Percentiles rank a stretch among this genome's conserved stretches.
Evolutionary conservation across 2,888 invertebrate species (phyloP).

Genomic region (Acholoe squamosa): DNA sequence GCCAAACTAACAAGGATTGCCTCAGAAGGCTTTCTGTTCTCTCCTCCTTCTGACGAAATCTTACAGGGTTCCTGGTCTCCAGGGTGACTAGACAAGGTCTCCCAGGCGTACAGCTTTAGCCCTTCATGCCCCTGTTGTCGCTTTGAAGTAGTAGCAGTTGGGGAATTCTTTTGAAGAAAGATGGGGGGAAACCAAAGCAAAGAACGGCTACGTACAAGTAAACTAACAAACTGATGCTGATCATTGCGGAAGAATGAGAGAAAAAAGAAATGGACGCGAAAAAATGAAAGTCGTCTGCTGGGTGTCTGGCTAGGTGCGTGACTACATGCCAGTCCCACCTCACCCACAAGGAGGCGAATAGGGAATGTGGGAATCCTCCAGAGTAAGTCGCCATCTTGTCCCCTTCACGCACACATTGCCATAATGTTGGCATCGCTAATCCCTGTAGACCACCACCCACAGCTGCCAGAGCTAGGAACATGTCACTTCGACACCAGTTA

Average conservation of each 20-base stretch:
- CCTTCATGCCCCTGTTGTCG: not conserved
- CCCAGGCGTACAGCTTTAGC: not conserved
- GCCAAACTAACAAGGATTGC: constrained; percentile 26
- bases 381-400: not conserved
- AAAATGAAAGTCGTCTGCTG: constrained; percentile 12
- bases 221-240: not conserved
- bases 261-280: not conserved
- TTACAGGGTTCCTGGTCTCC: not conserved
- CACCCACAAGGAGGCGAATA: not conserved
- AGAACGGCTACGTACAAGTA: too few species aligned
- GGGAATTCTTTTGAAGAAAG: constrained; percentile 9
- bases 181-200: not conserved
- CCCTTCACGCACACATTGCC: too few species aligned
- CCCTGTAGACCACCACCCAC: too few species aligned
- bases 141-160: constrained; percentile 13
- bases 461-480: too few species aligned
- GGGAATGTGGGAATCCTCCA: not conserved
- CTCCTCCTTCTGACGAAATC: not conserved
- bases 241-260: not conserved
- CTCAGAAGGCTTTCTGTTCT: not conserved
- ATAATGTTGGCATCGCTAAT: too few species aligned
- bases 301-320: constrained; percentile 43
- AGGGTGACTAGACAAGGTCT: not conserved
- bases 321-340: constrained; percentile 37
- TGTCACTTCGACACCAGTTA: too few species aligned